These are phyloP conservation scores for Calcarius lapponicus DNA, from an alignment of 2,797 vertebrate genomes.

Conservation along the genomic window DNA sequence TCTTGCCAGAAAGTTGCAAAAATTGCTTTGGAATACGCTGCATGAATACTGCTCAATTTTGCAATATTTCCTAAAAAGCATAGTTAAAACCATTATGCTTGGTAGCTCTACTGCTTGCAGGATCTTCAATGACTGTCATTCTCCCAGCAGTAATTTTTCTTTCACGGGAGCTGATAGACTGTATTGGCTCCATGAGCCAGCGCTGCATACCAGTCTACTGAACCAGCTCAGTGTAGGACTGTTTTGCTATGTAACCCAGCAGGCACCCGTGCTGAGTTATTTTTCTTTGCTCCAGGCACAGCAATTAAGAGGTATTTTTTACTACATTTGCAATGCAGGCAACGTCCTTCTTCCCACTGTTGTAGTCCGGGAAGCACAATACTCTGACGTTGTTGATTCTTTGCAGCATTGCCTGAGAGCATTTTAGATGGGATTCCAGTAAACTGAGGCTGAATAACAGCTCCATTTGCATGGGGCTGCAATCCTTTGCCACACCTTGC, in stretches of 20 bases:
- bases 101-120: not conserved
- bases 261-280: constrained; percentile 33
- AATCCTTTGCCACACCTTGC: not conserved
- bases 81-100: not conserved
- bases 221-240: constrained; percentile 41
- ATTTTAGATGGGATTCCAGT: not conserved
- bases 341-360: not conserved
- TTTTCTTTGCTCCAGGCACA: constrained; percentile 47
- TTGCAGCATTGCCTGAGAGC: not conserved
- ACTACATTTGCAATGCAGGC: constrained; percentile 17
- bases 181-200: not conserved
- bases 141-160: constrained; percentile 14
- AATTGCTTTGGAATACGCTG: not conserved
- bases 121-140: not conserved
- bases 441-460: not conserved
- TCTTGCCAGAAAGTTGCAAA: not conserved
- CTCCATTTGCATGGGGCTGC: not conserved
- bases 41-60: not conserved
- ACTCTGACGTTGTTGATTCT: not conserved
- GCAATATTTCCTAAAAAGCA: not conserved
- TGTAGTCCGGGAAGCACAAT: not conserved
- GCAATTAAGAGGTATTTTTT: constrained; percentile 33
- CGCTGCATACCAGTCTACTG: constrained; percentile 32
- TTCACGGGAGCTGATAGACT: not conserved
- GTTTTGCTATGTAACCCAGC: constrained; percentile 42